These are phyloP conservation scores for Tapirus terrestris DNA, from an alignment of 2,113 vertebrate species.

Conservation along the genomic window DNA sequence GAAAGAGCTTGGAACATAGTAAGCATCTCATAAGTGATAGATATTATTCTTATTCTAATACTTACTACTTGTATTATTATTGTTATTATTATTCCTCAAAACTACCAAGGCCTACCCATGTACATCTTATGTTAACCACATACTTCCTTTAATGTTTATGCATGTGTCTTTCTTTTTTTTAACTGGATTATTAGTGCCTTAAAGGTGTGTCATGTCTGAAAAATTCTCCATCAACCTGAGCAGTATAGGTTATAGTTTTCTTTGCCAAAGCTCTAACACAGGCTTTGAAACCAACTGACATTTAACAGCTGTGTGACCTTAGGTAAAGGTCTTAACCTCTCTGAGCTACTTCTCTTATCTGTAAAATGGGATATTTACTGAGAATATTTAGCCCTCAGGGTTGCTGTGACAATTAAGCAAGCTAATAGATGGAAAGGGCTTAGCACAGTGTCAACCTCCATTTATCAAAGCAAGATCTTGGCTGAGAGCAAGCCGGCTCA, in stretches of 20 bases:
- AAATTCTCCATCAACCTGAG: background rate
- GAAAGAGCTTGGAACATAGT: background rate
- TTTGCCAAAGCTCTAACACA: background rate
- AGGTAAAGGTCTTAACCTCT: background rate
- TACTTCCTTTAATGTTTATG: background rate
- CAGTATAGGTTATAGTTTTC: background rate
- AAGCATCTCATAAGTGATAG: background rate
- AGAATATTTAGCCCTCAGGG: background rate
- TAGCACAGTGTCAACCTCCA: background rate
- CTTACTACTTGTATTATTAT: background rate
- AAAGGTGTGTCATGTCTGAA: background rate
- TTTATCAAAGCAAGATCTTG: background rate
- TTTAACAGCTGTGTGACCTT: background rate
- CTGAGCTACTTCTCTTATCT: background rate
- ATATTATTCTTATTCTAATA: background rate
- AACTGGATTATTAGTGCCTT: background rate
- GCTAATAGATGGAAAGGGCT: background rate
- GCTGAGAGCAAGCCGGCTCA: background rate
- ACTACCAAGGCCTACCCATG: background rate
- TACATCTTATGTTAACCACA: background rate
- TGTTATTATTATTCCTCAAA: background rate
- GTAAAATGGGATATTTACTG: background rate
- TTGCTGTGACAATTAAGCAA: background rate
- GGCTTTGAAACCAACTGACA: background rate
- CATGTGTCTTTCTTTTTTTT: background rate